Percentiles rank a stretch among this genome's conserved stretches.
phyloP scores from a whole-genome alignment of 1,140 invertebrate genomes.

The Drosophila nebulosa region DNA sequence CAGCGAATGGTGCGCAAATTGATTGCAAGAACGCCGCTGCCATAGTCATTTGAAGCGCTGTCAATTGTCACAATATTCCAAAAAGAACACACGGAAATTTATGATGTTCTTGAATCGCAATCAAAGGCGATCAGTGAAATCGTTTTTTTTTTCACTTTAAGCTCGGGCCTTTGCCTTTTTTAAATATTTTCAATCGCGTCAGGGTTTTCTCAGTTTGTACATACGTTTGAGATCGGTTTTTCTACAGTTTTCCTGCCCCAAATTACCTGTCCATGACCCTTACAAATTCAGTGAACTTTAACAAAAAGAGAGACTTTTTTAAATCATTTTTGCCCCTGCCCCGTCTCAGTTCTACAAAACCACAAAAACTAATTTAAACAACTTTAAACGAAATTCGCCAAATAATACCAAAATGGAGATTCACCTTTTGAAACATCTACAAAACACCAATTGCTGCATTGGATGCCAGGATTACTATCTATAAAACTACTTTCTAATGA shows the following conservation, averaged over 20 bases:
- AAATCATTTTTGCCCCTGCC: neutral
- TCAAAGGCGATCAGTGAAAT: neutral
- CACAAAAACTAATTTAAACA: neutral
- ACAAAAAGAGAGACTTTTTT: neutral
- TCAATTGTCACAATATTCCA: neutral
- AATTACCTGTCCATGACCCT: neutral
- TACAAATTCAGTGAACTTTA: neutral
- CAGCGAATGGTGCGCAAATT: constrained; percentile 82
- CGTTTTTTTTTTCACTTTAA: too few relatives aligned
- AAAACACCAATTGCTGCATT: too few relatives aligned
- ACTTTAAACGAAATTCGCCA: neutral
- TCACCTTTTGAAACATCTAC: too few relatives aligned
- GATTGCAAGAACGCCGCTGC: constrained; percentile 76
- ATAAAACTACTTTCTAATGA: too few relatives aligned
- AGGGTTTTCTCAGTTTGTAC: constrained; percentile 1
- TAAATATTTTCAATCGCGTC: neutral
- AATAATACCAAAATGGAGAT: neutral
- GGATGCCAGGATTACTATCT: too few relatives aligned
- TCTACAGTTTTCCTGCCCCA: neutral
- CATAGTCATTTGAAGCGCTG: constrained; percentile 57
- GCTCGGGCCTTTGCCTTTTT: too few relatives aligned
- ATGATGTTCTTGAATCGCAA: neutral
- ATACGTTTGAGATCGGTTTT: neutral
- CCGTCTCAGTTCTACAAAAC: neutral
- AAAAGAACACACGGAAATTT: neutral